Percentiles rank a stretch among this genome's conserved stretches.
phyloP scores from a whole-genome alignment of 2,113 vertebrate species.

The Saccopteryx bilineata region DNA sequence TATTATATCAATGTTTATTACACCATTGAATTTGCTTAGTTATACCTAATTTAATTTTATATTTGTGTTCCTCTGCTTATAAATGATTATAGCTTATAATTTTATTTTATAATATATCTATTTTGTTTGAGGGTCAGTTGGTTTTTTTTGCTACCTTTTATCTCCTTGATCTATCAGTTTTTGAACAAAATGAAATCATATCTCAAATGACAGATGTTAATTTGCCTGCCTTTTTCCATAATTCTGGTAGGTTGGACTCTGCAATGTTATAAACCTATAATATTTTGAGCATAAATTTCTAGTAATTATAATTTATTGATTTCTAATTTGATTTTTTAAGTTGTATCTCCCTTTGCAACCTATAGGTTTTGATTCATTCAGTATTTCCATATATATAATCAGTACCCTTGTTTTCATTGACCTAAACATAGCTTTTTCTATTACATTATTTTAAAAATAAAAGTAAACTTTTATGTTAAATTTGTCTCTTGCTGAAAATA shows the following conservation, averaged over 20 bases:
- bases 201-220: not conserved
- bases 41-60: not conserved
- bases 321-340: not conserved
- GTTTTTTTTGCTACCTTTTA: not conserved
- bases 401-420: not conserved
- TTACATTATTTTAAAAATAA: conserved; percentile 27
- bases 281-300: not conserved
- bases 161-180: not conserved
- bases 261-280: not conserved
- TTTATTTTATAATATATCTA: not conserved
- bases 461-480: conserved; percentile 2
- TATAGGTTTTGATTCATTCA: not conserved
- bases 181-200: not conserved
- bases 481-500: not conserved
- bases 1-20: not conserved
- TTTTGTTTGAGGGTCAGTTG: not conserved
- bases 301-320: not conserved
- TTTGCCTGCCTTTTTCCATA: not conserved
- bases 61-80: not conserved
- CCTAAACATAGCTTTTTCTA: not conserved
- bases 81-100: not conserved
- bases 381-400: not conserved
- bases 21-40: not conserved
- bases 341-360: not conserved
- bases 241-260: not conserved